phyloP scores from a whole-genome alignment of 2,797 vertebrate species.

The Hozukius guyotensis region DNA sequence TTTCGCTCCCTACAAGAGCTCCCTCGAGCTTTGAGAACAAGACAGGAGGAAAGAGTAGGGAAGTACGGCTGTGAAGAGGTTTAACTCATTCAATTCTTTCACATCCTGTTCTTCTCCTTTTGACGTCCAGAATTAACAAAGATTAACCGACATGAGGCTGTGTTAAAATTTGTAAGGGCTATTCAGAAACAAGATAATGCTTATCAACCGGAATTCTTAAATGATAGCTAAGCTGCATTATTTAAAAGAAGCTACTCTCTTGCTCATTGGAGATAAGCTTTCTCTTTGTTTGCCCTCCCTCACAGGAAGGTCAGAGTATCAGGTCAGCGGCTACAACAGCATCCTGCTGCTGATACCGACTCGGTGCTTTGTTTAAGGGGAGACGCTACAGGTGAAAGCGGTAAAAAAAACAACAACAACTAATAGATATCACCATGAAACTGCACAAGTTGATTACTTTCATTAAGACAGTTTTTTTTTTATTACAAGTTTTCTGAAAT shows the following conservation, averaged over 20 bases:
- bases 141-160: conserved; percentile 16
- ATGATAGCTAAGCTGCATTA: conserved; percentile 19
- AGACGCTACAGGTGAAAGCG: background rate
- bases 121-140: conserved; percentile 20
- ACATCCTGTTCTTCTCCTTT: conserved; percentile 3
- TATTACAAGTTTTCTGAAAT: background rate
- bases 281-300: background rate
- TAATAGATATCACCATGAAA: too few species aligned
- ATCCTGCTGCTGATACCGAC: background rate
- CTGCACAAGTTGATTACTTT: too few species aligned
- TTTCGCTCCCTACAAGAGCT: conserved; percentile 48
- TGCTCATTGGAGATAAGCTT: conserved; percentile 19
- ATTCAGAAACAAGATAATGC: conserved; percentile 23
- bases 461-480: too few species aligned
- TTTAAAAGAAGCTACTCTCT: conserved; percentile 7
- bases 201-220: conserved; percentile 12
- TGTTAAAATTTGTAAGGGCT: conserved; percentile 5
- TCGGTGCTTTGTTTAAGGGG: conserved; percentile 3
- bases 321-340: conserved; percentile 2
- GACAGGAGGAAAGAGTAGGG: conserved; percentile 17
- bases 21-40: conserved; percentile 52
- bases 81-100: conserved; percentile 31
- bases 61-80: conserved; percentile 23
- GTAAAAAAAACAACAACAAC: background rate
- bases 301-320: conserved; percentile 14